A percentile compares a stretch with the other conserved stretches of the same genome.
Conservation (phyloP, 2,797 vertebrate species). For the Cygnus olor region DNA sequence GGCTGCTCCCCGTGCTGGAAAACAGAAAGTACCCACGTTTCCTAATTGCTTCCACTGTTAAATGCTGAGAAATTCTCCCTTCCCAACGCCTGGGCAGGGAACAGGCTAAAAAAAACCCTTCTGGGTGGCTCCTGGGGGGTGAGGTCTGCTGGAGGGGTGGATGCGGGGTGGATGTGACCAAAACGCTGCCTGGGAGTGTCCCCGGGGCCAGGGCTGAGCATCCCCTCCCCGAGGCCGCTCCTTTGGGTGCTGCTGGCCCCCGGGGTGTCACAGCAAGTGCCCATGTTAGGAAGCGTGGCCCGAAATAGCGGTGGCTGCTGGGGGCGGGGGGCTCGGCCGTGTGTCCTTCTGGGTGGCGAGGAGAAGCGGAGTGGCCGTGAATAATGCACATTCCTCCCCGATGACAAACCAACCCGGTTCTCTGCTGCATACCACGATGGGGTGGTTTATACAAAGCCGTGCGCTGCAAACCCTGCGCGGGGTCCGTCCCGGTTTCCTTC, state of each 20-base stretch:
- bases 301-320: neutral
- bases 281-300: conserved; percentile 39
- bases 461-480: neutral
- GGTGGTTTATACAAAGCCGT: neutral
- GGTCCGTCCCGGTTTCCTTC: accelerated
- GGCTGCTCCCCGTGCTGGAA: neutral
- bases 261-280: neutral
- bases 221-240: neutral
- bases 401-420: neutral
- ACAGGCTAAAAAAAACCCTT: neutral
- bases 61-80: neutral
- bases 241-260: neutral
- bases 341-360: conserved; percentile 6
- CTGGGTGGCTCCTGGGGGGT: neutral
- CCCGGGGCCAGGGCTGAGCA: neutral
- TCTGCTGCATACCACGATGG: neutral
- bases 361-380: conserved; percentile 32
- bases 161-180: neutral
- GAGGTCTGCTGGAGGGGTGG: neutral
- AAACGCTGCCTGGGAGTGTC: neutral
- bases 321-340: accelerated
- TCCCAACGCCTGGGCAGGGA: neutral
- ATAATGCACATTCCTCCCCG: conserved; percentile 33
- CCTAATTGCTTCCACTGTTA: neutral
- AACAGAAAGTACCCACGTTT: neutral